Conservation (phyloP, 2,888 invertebrate genomes). For the Linnaemya tessellans region DNA sequence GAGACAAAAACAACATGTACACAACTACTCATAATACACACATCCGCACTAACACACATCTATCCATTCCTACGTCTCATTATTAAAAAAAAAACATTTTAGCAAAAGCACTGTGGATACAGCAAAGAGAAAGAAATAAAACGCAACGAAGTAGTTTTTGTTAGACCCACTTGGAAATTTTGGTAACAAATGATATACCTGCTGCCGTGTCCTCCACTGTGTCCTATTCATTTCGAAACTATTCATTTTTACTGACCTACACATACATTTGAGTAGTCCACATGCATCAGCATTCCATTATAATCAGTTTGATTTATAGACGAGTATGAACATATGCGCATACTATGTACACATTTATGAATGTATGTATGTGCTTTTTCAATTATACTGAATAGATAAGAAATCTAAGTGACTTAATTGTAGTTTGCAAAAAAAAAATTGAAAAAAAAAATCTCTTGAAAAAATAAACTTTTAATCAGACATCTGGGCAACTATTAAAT, state of each 20-base stretch:
- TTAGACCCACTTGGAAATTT: slow-evolving; percentile 59
- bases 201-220: background rate
- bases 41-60: background rate
- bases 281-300: slow-evolving; percentile 25
- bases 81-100: background rate
- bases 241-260: slow-evolving; percentile 58
- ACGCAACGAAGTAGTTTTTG: slow-evolving; percentile 51
- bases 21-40: background rate
- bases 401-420: slow-evolving; percentile 59
- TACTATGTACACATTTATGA: too few relatives aligned
- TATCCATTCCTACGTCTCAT: background rate
- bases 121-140: slow-evolving; percentile 40
- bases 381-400: slow-evolving; percentile 56
- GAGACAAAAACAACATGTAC: background rate
- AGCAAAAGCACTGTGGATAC: slow-evolving; percentile 9
- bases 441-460: slow-evolving; percentile 15
- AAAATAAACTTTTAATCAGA: slow-evolving; percentile 59
- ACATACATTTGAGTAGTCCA: slow-evolving; percentile 51
- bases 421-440: slow-evolving; percentile 44
- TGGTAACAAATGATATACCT: background rate
- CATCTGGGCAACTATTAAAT: slow-evolving; percentile 65
- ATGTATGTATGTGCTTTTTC: background rate
- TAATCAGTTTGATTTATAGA: slow-evolving; percentile 40
- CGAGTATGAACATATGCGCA: background rate
- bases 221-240: background rate